phyloP scores from a whole-genome alignment of 2,797 vertebrate species.

The Diceros bicornis region DNA sequence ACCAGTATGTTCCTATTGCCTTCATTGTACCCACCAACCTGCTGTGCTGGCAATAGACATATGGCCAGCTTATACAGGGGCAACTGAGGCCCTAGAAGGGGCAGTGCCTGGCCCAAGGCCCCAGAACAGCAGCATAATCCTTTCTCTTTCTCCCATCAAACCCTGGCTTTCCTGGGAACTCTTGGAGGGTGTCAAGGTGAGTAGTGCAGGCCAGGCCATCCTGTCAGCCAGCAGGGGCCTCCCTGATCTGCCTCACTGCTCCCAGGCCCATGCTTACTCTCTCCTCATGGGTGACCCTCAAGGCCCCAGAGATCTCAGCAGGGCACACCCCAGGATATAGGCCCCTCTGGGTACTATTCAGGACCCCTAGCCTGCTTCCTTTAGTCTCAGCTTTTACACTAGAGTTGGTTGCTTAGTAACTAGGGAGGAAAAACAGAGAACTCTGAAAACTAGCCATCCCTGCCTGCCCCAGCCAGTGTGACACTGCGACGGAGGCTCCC shows the following conservation, averaged over 20 bases:
- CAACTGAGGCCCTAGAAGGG: neutral
- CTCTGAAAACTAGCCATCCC: neutral
- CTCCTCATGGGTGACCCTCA: neutral
- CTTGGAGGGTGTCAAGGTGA: neutral
- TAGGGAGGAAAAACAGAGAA: neutral
- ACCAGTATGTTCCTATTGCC: no score
- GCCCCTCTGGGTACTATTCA: neutral
- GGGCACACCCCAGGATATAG: no score
- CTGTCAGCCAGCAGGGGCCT: neutral
- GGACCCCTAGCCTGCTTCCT: neutral
- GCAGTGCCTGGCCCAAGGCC: neutral
- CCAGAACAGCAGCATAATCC: neutral
- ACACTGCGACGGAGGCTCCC: neutral
- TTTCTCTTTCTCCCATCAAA: constrained; percentile 2
- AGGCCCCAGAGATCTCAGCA: neutral
- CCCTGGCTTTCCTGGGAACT: neutral
- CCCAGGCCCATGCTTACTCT: neutral
- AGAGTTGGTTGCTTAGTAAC: neutral
- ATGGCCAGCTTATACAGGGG: neutral
- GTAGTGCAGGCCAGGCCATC: neutral
- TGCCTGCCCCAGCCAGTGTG: neutral
- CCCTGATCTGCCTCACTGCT: neutral
- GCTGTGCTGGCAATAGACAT: neutral
- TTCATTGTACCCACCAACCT: neutral
- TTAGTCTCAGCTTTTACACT: neutral